Evolutionary conservation across 1,140 invertebrate genomes (phyloP).

Genomic region (Trialeurodes vaporariorum): DNA sequence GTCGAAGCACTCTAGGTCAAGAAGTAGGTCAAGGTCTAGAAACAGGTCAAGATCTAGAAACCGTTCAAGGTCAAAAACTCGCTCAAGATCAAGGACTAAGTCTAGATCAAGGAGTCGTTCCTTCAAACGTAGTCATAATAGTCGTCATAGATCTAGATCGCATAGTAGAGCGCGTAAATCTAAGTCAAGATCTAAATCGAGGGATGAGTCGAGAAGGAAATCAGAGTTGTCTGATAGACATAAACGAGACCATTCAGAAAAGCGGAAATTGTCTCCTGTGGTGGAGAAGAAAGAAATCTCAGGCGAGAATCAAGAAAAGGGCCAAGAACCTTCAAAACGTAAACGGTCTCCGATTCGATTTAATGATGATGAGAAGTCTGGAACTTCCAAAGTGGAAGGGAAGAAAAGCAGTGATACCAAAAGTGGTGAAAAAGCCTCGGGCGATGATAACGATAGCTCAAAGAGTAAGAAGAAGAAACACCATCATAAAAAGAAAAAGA

Average conservation of each 20-base stretch:
- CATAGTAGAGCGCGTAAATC: background rate
- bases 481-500: conserved; percentile 18
- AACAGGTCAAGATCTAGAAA: background rate
- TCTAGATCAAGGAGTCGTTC: background rate
- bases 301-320: background rate
- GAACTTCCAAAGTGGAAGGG: background rate
- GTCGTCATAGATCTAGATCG: background rate
- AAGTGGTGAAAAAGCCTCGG: background rate
- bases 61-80: background rate
- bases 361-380: background rate
- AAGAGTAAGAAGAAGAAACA: conserved; percentile 18
- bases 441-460: background rate
- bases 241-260: background rate
- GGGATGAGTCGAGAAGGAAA: background rate
- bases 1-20: background rate
- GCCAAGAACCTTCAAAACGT: background rate
- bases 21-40: background rate
- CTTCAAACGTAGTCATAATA: no score
- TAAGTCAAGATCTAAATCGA: background rate
- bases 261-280: background rate
- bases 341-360: background rate
- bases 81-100: background rate
- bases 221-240: background rate
- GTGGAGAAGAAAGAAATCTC: background rate
- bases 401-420: background rate